Evolutionary conservation across 2,113 vertebrate species (phyloP), one percentile per base, ranked within the genome.

Genomic region (Edolisoma coerulescens): DNA sequence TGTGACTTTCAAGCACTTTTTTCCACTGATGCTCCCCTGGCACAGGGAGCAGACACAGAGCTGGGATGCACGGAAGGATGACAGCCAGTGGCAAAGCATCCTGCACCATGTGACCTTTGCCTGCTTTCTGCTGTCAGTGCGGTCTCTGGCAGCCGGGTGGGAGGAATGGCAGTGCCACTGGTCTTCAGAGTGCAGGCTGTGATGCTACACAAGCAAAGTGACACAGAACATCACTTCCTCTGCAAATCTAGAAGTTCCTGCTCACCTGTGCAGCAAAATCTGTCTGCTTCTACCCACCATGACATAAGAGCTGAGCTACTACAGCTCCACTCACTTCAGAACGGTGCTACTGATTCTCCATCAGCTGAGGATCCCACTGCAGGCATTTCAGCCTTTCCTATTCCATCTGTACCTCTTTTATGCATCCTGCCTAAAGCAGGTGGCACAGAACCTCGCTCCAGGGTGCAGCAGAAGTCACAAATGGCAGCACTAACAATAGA

Each of bases 91-190:
- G 30, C 49, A 86, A 68, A 60, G 26, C 21, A 41, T 41, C 60
- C n/a, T 6, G 5, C 21, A 22, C 12, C 0, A 0, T 10, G 49
- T 2, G 5, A 35, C 56, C 44, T 75, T 41, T 30, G 23, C 39
- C 54, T 7, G 13, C 71, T 35, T 60, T 11, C 17, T 39, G 77
- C 26, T 56, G 56, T 69, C 44, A 4, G 8, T 1, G 10, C 16
- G 1, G 19, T 74, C 41, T 33, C 47, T 1, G 3, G 24, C 35
- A 52, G 57, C 27, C 6, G 0, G 2, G 39, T 1, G 32, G 47
- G 32, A 56, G n/a, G 53, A 71, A 71, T 6, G 16, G 42, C 52
- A 44, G 30, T 8, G n/a, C 11, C 52, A 32, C 50, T 3, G 1
- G 35, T 44, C 52, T 52, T n/a, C 42, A 20, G 49, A 57, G 81